phyloP scores from a whole-genome alignment of 2,797 vertebrate species.

The Gambusia yucatana region DNA sequence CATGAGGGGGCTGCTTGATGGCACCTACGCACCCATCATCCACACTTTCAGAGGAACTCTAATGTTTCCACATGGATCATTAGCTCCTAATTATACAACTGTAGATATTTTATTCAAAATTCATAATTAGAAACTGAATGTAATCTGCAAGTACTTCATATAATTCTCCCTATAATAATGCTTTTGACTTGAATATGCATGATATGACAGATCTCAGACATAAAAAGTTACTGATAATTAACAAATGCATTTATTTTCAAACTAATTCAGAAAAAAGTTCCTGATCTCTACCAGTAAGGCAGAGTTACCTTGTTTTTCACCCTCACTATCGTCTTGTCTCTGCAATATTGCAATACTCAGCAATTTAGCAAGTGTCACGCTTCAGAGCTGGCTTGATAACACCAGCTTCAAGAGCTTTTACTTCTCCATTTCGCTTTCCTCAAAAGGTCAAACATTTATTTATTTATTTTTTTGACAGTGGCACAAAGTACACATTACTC shows the following conservation, averaged over 20 bases:
- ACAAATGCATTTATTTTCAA: conserved; percentile 15
- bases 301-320: conserved; percentile 54
- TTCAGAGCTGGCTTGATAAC: conserved; percentile 55
- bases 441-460: conserved; percentile 53
- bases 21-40: conserved; percentile 39
- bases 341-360: conserved; percentile 59
- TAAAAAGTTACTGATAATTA: conserved; percentile 20
- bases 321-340: conserved; percentile 55
- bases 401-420: conserved; percentile 57
- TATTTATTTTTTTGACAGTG: conserved; percentile 41
- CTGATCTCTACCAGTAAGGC: conserved; percentile 16
- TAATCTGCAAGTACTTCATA: conserved; percentile 2
- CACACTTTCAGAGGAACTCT: conserved; percentile 26
- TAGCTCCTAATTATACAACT: conserved; percentile 48
- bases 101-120: conserved; percentile 29
- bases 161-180: not conserved
- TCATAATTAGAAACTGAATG: conserved; percentile 15
- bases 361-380: conserved; percentile 68
- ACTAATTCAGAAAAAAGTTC: conserved; percentile 2
- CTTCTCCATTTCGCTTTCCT: conserved; percentile 47
- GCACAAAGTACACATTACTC: conserved; percentile 33
- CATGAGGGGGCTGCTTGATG: conserved; percentile 22
- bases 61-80: conserved; percentile 45
- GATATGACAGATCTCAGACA: conserved; percentile 7
- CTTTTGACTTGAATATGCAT: conserved; percentile 11